Conservation (phyloP, 2,113 vertebrate species). For the Chlamydotis undulata region DNA sequence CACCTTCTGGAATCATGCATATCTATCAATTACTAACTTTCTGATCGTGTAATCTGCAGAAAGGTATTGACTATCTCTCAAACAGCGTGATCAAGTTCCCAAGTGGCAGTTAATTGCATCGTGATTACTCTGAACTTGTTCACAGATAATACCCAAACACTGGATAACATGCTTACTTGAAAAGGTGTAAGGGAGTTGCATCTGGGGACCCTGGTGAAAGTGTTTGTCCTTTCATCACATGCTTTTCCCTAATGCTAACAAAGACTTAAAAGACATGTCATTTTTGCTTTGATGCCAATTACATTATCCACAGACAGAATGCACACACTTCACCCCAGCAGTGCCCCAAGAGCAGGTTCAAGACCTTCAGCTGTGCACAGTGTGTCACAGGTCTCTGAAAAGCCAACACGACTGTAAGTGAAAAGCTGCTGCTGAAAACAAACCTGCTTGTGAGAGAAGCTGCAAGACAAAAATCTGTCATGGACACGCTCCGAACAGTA, state of each 20-base stretch:
- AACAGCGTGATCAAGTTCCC: not conserved
- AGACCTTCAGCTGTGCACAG: constrained; percentile 31
- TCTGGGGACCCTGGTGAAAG: not conserved
- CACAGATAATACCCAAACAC: not conserved
- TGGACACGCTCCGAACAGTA: constrained; percentile 42
- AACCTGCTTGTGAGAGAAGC: constrained; percentile 52
- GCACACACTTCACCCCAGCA: not conserved
- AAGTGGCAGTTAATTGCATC: not conserved
- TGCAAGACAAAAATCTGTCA: constrained; percentile 8
- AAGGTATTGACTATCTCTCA: not conserved
- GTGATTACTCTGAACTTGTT: not conserved
- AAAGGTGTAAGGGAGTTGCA: not conserved
- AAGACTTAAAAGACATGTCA: not conserved
- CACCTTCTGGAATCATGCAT: not conserved
- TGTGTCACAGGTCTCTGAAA: constrained; percentile 18
- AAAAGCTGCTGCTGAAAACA: constrained; percentile 55
- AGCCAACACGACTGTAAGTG: constrained; percentile 8
- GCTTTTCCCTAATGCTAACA: not conserved
- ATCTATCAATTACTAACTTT: not conserved
- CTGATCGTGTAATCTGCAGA: not conserved
- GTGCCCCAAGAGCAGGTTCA: constrained; percentile 5
- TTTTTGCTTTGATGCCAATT: constrained; percentile 5
- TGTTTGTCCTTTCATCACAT: not conserved
- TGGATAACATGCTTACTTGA: not conserved
- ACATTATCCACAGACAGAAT: not conserved